Evolutionary conservation across 2,888 invertebrate species (phyloP), one percentile per base, ranked within the genome.

Genomic region (Seira musarum): DNA sequence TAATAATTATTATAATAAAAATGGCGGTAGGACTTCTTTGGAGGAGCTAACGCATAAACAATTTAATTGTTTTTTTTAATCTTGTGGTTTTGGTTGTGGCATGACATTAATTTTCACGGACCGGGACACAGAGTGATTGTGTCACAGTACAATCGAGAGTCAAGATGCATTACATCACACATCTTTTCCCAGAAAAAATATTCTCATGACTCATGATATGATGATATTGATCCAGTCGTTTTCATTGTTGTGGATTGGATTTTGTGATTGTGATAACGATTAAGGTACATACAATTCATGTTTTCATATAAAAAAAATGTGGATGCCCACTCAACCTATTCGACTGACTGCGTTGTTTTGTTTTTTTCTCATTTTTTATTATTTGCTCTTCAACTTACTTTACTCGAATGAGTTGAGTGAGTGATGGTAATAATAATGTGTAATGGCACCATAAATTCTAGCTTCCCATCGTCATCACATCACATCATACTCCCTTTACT

Each of bases 81-180:
- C 13, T 76, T 30, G 64, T 77, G 77, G 77, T 78, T 71, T 72
- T 70, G 72, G 67, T 71, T 72, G 64, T 71, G 78, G 67, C 61
- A 53, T 60, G 35, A 78, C 78, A 78, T 78, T 78, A 78, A 78
- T 78, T 78, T 72, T 78, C 78, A 78, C 66, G 60, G 65, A 71
- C 72, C n/a, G n/a, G n/a, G n/a, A n/a, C n/a, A n/a, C n/a, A n/a
- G n/a, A n/a, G n/a, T n/a, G n/a, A n/a, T n/a, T n/a, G n/a, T n/a
- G n/a, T n/a, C n/a, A n/a, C n/a, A n/a, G n/a, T n/a, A n/a, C n/a
- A n/a, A n/a, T n/a, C n/a, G n/a, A n/a, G n/a, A n/a, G n/a, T n/a
- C n/a, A n/a, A n/a, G n/a, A n/a, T 64, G 25, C 65, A 65, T 10
- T 30, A 15, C 49, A n/a, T n/a, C n/a, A n/a, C n/a, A n/a, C n/a